Evolutionary conservation across 2,113 vertebrate genomes (phyloP).

Genomic region (Rhea pennata): DNA sequence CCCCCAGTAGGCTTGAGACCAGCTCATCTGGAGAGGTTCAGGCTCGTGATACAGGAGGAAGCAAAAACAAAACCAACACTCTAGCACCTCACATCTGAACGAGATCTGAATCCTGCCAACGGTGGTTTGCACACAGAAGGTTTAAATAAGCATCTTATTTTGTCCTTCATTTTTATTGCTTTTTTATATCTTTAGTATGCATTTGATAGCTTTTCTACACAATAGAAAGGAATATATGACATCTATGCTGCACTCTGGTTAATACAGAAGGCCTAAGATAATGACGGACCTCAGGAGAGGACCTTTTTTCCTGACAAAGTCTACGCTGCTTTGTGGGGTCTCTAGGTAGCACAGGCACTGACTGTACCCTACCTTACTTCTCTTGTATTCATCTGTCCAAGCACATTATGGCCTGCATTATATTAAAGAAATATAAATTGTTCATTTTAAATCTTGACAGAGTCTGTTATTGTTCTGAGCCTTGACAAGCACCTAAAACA

Average conservation of each 20-base stretch:
- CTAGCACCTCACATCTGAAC: not conserved
- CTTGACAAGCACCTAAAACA: not conserved
- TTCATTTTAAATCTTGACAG: not conserved
- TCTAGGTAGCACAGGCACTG: not conserved
- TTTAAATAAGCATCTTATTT: not conserved
- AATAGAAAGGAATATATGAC: not conserved
- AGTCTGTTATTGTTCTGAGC: not conserved
- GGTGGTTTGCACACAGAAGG: not conserved
- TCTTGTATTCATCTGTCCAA: not conserved
- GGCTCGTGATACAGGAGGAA: not conserved
- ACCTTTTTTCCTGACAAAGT: not conserved
- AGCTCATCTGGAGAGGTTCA: conserved; percentile 8
- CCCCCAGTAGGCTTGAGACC: not conserved
- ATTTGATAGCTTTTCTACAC: not conserved
- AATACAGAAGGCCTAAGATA: not conserved
- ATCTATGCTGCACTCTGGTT: not conserved
- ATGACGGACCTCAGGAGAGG: not conserved
- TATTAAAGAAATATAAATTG: not conserved
- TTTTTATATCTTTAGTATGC: not conserved
- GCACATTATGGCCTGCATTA: not conserved
- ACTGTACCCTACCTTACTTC: not conserved
- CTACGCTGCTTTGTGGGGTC: not conserved
- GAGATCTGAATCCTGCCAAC: not conserved
- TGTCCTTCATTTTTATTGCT: not conserved
- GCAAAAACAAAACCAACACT: not conserved